Evolutionary conservation across 2,888 invertebrate genomes (phyloP).

Genomic region (Aelia acuminata): DNA sequence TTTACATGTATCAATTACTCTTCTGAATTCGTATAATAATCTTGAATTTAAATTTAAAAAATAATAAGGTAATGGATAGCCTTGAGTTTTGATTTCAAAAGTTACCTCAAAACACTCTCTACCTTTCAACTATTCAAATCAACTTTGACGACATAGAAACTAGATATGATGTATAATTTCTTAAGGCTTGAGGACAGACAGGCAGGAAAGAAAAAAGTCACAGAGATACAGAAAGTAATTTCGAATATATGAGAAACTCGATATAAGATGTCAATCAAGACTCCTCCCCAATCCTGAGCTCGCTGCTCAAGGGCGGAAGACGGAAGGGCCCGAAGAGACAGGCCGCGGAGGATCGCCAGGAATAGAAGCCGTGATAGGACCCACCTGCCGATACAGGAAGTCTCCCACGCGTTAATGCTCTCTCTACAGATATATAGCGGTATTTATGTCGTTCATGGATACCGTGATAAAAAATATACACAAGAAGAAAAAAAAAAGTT

Average conservation of each 20-base stretch:
- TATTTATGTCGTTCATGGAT: neutral
- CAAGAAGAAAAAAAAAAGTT: neutral
- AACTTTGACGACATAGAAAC: no score
- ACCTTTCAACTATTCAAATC: no score
- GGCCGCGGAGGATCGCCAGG: neutral
- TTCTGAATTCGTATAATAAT: no score
- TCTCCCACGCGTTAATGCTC: constrained; percentile 2
- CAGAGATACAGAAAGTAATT: no score
- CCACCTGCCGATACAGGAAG: constrained; percentile 11
- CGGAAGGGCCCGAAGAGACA: neutral
- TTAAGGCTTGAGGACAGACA: no score
- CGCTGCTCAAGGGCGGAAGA: neutral
- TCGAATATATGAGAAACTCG: neutral
- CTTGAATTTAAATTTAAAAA: no score
- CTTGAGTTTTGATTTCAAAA: no score
- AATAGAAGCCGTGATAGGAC: neutral
- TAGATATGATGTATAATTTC: no score
- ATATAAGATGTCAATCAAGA: neutral
- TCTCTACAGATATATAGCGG: neutral
- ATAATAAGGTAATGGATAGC: no score
- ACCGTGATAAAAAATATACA: neutral
- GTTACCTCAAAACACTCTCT: no score
- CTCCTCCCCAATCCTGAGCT: neutral
- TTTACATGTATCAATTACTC: no score
- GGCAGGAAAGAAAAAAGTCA: neutral